Base-by-base conservation (phyloP, 1,140 invertebrate genomes). In the Hormaphis cornu region DNA sequence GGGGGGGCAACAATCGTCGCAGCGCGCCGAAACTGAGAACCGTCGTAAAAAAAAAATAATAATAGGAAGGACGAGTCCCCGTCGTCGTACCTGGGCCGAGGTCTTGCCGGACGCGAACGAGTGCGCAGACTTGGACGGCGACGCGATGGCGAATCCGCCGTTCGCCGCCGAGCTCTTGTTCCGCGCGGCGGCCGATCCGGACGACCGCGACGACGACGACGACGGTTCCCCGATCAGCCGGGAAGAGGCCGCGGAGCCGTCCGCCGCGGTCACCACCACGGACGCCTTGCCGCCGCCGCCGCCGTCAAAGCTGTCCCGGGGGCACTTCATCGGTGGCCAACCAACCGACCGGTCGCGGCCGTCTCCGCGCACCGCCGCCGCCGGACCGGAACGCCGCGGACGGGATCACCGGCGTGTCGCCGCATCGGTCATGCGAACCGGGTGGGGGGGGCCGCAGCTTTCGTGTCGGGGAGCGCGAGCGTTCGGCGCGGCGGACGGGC, bases 121-220 rank as follows among this genome's bases (percentile, higher is more conserved):
- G 22, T 24, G 40, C 53, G 44, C 33, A 28, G 69, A 66, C 33
- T 28, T 72, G 58, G 56, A 54, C 20, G 53, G 59, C 30, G 70
- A 72, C 24, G 63, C 71, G 50, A 72, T 69, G 33, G 50, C 56
- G 52, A 75, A 56, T 9, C 72, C 72, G 2, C 73, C 74, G 59
- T 75, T 74, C 35, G 66, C 73, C 20, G 72, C 73, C 20, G 72
- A 71, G 48, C 69, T 71, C 28, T 70, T 72, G 54, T 72, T 71
- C 30, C 59, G 42, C 24, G 24, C 40, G 40, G n/a, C 20, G 8
- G 22, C 14, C 8, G 58, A n/a, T 6, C 28, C 10, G 24, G 37
- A 26, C 58, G 40, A 26, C 28, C 37, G 30, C 22, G 37, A 28
- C 37, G 35, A 24, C 14, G 37, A 9, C 4, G 35, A 22, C 59